Base-by-base conservation (phyloP, 1,140 invertebrate species). In the Sarcophaga peregrina region DNA sequence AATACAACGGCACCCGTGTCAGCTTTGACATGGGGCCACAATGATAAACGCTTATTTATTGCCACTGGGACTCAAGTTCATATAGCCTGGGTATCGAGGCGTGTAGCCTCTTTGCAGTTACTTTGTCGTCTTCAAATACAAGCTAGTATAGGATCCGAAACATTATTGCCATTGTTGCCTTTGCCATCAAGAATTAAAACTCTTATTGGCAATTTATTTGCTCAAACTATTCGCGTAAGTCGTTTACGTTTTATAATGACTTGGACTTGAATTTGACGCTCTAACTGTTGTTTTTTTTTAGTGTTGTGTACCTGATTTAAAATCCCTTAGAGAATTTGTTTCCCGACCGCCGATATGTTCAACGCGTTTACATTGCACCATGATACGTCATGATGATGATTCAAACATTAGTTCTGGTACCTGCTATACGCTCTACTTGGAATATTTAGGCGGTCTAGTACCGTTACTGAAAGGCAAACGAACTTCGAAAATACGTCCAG, bases 21-120 rank as follows among this genome's bases (percentile, higher is more conserved):
- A 52, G 97, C 97, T 7, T 91, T 99, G 85, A 99, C 98, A 1
- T 99, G 98, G 98, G 98, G 97, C 48, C 98, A 99, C 92, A 98
- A 98, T 90, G 98, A 99, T 87, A 95, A 97, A 85, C 92, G 97
- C 4, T 91, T 99, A 48, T 99, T 99, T 90, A 93, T 99, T 47
- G 97, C 97, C 13, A 97, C 97, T 13, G 98, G 98, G 13, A 93
- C 94, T 8, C 94, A 95, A 86, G 94, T 96, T 85, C 97, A 98
- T 90, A 96, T 98, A 75, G 97, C 97, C 46, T 97, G 98, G 94
- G 95, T 99, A 11, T 96, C 95, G 82, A 94, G 96, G 80, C 93
- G 96, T 52, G 96, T 99, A 50, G 96, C 97, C 20, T 96, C 96
- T 75, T 91, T 99, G 81, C 97, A 98, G 90, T 91, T 98, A 80